Percentiles rank a stretch among this genome's conserved stretches.
These are phyloP conservation scores for Conistra vaccinii DNA, from an alignment of 2,888 invertebrate genomes.

Conservation along the genomic window DNA sequence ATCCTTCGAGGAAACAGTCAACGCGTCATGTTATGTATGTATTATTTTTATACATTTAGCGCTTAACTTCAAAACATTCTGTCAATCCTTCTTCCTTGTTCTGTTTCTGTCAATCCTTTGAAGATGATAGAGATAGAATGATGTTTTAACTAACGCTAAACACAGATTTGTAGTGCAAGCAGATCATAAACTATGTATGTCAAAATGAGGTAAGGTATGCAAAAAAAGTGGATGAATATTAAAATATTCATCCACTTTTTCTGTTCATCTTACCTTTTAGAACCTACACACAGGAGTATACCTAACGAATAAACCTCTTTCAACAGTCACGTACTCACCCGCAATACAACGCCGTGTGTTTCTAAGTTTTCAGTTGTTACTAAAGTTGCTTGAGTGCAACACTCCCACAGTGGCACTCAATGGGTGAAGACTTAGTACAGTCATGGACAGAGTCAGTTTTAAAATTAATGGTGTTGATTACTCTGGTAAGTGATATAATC, in stretches of 20 bases:
- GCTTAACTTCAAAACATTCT: not conserved
- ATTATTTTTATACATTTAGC: no score
- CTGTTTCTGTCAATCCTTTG: not conserved
- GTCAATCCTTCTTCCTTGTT: not conserved
- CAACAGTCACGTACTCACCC: not conserved
- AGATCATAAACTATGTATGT: not conserved
- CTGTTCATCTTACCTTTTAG: not conserved
- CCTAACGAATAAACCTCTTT: not conserved
- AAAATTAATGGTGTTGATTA: slow-evolving; percentile 52
- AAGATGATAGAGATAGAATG: no score
- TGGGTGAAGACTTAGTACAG: not conserved
- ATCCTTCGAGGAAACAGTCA: no score
- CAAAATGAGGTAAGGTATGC: no score
- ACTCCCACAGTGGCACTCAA: not conserved
- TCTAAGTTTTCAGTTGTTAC: slow-evolving; percentile 1
- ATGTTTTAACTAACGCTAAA: not conserved
- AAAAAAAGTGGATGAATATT: no score
- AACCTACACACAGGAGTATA: not conserved
- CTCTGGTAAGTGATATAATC: slow-evolving; percentile 41
- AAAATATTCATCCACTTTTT: not conserved
- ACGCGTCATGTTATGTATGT: no score
- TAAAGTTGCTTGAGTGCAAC: not conserved
- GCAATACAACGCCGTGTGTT: slow-evolving; percentile 14
- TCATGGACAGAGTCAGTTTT: slow-evolving; percentile 51
- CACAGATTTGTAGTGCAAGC: not conserved